Percentiles rank a stretch among this genome's conserved stretches.
phyloP scores from a whole-genome alignment of 1,140 invertebrate species.

The Aphelenchoides besseyi region DNA sequence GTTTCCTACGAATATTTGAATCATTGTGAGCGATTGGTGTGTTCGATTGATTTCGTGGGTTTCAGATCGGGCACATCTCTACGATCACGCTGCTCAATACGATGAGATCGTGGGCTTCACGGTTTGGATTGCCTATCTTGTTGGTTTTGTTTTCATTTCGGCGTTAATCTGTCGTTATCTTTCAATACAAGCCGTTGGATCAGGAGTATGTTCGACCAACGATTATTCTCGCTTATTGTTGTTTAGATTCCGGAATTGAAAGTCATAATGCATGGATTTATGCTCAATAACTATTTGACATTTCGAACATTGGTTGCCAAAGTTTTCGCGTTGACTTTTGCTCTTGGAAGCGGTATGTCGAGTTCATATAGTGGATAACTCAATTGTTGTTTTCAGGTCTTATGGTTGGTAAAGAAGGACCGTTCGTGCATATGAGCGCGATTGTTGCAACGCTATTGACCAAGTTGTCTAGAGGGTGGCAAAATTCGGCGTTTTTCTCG shows the following conservation, averaged over 20 bases:
- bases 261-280: conserved; percentile 90
- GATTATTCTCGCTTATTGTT: background rate
- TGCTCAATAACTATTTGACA: conserved; percentile 92
- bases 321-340: conserved; percentile 86
- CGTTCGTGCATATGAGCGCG: conserved; percentile 61
- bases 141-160: conserved; percentile 48
- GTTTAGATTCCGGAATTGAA: conserved; percentile 96
- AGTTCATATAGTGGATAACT: conserved; percentile 85
- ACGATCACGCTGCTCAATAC: conserved; percentile 47
- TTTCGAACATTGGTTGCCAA: conserved; percentile 91
- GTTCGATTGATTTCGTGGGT: background rate
- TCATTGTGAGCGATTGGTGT: conserved; percentile 36
- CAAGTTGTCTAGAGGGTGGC: conserved; percentile 54
- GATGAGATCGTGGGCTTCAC: conserved; percentile 46
- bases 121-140: conserved; percentile 52
- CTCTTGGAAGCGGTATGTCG: conserved; percentile 88
- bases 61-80: conserved; percentile 55
- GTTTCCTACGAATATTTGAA: conserved; percentile 58
- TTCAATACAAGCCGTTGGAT: conserved; percentile 58
- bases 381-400: background rate
- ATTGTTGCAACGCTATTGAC: conserved; percentile 58
- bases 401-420: conserved; percentile 70
- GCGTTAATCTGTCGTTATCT: conserved; percentile 55
- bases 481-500: conserved; percentile 56
- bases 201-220: conserved; percentile 9